Evolutionary conservation across 2,888 invertebrate species (phyloP).

Genomic region (Luperina nickerlii): DNA sequence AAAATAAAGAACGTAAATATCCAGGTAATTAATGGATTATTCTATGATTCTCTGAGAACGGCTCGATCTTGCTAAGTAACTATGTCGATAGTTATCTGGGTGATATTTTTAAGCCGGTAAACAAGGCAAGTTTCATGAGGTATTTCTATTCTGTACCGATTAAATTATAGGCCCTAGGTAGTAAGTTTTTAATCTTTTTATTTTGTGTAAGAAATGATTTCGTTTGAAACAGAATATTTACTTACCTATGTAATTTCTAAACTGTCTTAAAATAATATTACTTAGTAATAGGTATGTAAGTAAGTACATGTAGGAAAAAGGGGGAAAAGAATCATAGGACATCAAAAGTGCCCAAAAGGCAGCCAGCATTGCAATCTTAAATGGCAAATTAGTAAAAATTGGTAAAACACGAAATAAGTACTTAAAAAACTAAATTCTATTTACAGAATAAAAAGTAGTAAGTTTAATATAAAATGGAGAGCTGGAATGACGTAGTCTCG

Average conservation of each 20-base stretch:
- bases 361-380: neutral
- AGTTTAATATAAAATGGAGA: conserved; percentile 40
- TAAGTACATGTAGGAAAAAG: too few relatives aligned
- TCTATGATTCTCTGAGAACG: neutral
- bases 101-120: neutral
- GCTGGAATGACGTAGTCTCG: conserved; percentile 41
- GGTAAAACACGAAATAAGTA: neutral
- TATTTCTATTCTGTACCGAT: neutral
- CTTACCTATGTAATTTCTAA: too few relatives aligned
- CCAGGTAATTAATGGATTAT: neutral
- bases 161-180: too few relatives aligned
- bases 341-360: neutral
- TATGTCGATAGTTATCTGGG: too few relatives aligned
- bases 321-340: neutral
- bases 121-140: neutral
- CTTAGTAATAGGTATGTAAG: too few relatives aligned
- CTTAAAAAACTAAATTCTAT: neutral
- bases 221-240: neutral
- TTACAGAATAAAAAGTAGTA: neutral
- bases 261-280: too few relatives aligned
- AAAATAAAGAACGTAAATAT: neutral
- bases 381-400: neutral
- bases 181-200: neutral
- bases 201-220: neutral
- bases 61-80: neutral